Evolutionary conservation across 2,888 invertebrate genomes (phyloP), one percentile per base, ranked within the genome.

Genomic region (Notodonta dromedarius): DNA sequence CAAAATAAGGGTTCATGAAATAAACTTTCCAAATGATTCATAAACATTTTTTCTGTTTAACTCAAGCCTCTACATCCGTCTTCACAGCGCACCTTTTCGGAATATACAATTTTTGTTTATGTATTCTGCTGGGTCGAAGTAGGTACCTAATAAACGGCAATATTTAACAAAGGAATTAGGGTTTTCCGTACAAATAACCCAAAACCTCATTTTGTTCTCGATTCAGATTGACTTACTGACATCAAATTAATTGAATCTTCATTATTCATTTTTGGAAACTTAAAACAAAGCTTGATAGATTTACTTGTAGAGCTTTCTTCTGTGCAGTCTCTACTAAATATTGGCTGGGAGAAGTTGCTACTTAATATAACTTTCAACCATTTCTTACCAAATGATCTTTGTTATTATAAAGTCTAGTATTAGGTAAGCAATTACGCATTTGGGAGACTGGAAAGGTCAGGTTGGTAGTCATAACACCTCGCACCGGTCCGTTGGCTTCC

Each of bases 21-120:
- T 3, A 24, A 53, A 54, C 39, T 64, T 44, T 61, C 9, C 24
- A 58, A 57, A 46, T 71, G 71, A 73, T 51, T 70, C 73, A 71
- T 61, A 64, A 67, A 61, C 59, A 58, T 12, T 57, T 64, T 64
- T 67, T 50, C 57, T 61, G 61, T 55, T 50, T 35, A 35, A 48
- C 44, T 65, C 64, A 64, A 50, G 58, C 40, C 58, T 24, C 24
- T 24, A 53, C 55, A 61, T 70, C 61, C 67, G 70, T 67, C 16
- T 50, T 16, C 9, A 16, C 50, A 50, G 11, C 16, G 50, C 16
- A 50, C 16, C 50, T 16, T 16, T 50, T 50, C 8, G 9, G 50
- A 50, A 50, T 50, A n/a, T 50, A 9, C 9, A 16, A 50, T 50
- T 50, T 8, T 50, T 50, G 16, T 50, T 50, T 9, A 16, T 16